Evolutionary conservation across 2,888 invertebrate genomes (phyloP), one percentile per base, ranked within the genome.

Genomic region (Pseudolycoriella hygida): DNA sequence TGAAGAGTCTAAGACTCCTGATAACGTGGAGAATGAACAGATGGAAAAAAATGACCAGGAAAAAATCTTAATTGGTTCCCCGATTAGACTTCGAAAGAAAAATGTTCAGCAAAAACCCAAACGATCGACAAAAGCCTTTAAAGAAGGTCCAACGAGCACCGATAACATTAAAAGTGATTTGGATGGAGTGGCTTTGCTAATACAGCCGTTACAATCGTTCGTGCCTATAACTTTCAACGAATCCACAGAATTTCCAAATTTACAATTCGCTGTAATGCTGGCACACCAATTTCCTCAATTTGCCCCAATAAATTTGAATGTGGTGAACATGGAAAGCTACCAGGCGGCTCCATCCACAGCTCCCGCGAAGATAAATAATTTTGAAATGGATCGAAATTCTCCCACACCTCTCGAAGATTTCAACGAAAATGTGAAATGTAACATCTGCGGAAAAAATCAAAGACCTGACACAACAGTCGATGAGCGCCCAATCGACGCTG

Each of bases 31-130:
- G 17, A 11, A 14, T 15, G 18, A 52, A 48, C 34, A 37, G 15
- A 3, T 2, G 2, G 6, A n/a, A 34, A 17, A 32, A 32, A 30
- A 48, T 19, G 48, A 47, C n/a, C 62, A 60, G 40, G 63, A 63
- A 47, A 66, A 55, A 50, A 60, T 61, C 37, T 55, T 60, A 43
- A 67, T 61, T 47, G 68, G 60, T 40, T 62, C 60, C 42, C 68
- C 60, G 46, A 67, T 62, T 34, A 67, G 58, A 53, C 56, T 56
- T 50, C 64, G 50, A 50, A 67, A 60, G 50, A 59, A 44, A 56
- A 54, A 48, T 19, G 46, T 42, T 19, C 18, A 45, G 53, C 47
- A 47, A 14, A 14, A 34, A 34, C 34, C 47, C 25, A 45, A 51
- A 15, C 44, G 18, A 31, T 15, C 39, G 19, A 20, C 14, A 14